Conservation (phyloP, 1,140 invertebrate species). For the Cotesia glomerata region DNA sequence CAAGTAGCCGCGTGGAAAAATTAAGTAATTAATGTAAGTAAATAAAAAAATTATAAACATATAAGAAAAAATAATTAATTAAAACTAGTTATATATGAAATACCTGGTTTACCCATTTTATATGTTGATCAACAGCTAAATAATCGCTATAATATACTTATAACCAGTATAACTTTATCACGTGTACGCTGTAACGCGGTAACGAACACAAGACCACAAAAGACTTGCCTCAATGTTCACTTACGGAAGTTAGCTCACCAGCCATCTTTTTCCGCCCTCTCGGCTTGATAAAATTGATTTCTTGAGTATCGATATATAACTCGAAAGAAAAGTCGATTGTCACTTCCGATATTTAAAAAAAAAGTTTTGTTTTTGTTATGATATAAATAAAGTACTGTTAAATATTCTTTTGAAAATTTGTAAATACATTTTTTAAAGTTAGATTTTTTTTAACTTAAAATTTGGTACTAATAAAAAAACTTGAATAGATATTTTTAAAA, state of each 20-base stretch:
- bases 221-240: neutral
- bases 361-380: no score
- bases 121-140: neutral
- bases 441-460: no score
- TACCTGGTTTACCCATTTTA: slow-evolving; percentile 23
- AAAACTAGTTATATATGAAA: neutral
- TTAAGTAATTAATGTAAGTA: no score
- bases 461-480: no score
- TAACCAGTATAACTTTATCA: neutral
- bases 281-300: no score
- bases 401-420: no score
- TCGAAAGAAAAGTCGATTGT: no score
- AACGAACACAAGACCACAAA: neutral
- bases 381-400: neutral
- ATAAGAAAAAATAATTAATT: neutral
- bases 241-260: neutral
- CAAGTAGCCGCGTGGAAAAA: no score
- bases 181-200: neutral
- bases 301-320: no score
- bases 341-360: no score
- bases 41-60: neutral
- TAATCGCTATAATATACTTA: neutral
- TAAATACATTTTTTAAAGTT: no score
- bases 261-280: neutral
- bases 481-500: no score